phyloP scores from a whole-genome alignment of 1,140 invertebrate species.

The Orussus abietinus region DNA sequence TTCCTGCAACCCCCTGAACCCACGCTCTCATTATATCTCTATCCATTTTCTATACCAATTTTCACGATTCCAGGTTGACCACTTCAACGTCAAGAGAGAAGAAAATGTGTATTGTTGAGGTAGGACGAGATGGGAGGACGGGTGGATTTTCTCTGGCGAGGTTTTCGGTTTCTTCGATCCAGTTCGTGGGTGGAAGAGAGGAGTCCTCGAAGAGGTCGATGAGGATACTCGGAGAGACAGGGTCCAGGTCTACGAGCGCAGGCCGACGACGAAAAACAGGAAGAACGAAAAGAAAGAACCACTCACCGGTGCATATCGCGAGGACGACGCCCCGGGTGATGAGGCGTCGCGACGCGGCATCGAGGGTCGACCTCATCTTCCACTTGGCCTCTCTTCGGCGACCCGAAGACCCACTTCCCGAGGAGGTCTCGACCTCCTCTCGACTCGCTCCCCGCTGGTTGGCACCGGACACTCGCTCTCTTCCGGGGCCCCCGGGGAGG shows the following conservation, averaged over 20 bases:
- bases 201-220: background rate
- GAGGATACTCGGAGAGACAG: background rate
- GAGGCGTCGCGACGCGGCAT: conserved; percentile 12
- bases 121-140: too few species aligned
- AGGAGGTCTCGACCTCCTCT: too few species aligned
- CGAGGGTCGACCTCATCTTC: conserved; percentile 25
- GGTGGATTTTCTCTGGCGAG: background rate
- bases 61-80: too few species aligned
- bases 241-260: conserved; percentile 8
- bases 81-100: too few species aligned
- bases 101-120: too few species aligned
- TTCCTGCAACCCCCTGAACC: too few species aligned
- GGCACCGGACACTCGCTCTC: too few species aligned
- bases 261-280: background rate
- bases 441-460: too few species aligned
- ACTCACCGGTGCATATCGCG: conserved; percentile 19
- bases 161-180: conserved; percentile 2
- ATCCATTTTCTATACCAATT: conserved; percentile 4
- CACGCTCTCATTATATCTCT: conserved; percentile 12
- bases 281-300: conserved; percentile 12
- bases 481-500: too few species aligned
- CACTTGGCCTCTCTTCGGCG: too few species aligned
- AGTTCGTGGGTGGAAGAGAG: background rate
- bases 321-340: conserved; percentile 14
- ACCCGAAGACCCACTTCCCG: too few species aligned